Evolutionary conservation across 2,113 vertebrate genomes (phyloP).

Genomic region (Bubo bubo): DNA sequence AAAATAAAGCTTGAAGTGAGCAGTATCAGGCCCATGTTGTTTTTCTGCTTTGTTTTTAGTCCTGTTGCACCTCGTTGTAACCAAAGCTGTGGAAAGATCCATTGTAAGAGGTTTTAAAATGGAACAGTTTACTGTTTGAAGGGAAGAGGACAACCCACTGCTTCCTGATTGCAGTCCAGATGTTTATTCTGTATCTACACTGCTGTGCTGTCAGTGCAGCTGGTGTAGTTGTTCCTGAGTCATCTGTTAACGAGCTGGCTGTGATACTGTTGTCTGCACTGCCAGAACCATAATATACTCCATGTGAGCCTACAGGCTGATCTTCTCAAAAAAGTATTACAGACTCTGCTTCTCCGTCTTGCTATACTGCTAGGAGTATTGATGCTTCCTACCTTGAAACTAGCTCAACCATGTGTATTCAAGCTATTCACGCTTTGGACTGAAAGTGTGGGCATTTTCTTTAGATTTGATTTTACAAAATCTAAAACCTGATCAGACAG

Average conservation of each 20-base stretch:
- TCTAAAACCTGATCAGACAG: neutral
- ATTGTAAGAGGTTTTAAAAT: neutral
- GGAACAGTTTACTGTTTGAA: neutral
- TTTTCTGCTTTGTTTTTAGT: neutral
- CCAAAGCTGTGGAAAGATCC: neutral
- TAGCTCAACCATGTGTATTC: neutral
- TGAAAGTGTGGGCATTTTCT: neutral
- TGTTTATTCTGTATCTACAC: neutral
- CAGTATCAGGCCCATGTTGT: neutral
- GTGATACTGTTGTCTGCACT: neutral
- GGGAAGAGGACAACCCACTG: neutral
- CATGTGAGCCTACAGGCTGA: neutral
- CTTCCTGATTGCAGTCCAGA: neutral
- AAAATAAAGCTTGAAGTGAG: neutral
- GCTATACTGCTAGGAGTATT: neutral
- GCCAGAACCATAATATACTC: neutral
- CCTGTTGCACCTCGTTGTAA: neutral
- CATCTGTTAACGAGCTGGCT: neutral
- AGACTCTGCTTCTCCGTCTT: neutral
- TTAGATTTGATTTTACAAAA: neutral
- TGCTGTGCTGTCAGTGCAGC: neutral
- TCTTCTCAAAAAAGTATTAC: neutral
- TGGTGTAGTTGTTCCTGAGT: neutral
- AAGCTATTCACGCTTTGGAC: neutral
- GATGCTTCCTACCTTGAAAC: neutral